Base-by-base conservation (phyloP, 2,113 vertebrate species). In the Glareola pratincola region DNA sequence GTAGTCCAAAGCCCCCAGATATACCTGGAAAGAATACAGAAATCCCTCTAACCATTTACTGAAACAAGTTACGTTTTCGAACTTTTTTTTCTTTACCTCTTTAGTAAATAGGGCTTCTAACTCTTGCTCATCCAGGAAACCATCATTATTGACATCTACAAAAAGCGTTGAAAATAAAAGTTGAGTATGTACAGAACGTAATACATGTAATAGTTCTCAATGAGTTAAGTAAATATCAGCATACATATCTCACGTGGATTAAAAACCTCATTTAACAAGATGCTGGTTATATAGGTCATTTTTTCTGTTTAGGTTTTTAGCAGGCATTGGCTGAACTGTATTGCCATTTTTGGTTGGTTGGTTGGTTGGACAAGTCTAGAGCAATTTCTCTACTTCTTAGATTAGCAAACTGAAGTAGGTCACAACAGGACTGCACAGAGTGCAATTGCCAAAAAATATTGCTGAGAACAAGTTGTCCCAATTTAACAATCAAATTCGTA, bases 31-130 rank as follows among this genome's bases (percentile, higher is more conserved):
- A 88, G 67, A 93, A 60, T 27, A 43, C 5, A 92, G 27, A 39
- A 22, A 60, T 56, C 10, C 59, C 30, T 59, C 36, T 73, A 86
- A 77, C 13, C 41, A 9, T 51, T 75, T 84, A 75, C 10, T 63
- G 50, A 78, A 89, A 88, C 19, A 96, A 82, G 21, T 89, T 41
- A 71, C 66, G 6, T 24, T 64, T 56, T 27, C 57, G 7, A 79
- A 23, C 27, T 20, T 8, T 30, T 83, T 63, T 63, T 71, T 81
- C 73, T 81, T 97, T 98, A 99, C 99, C 99, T 99, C 99, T 97
- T 99, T 99, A 56, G 99, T 99, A 97, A 99, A 99, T 4, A 99
- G 95, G 20, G 99, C 99, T 98, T 99, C 99, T 95, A 99, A 97
- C 96, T 99, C 99, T 96, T 99, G 99, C 64, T 99, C 99, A 96